phyloP scores from a whole-genome alignment of 2,888 invertebrate genomes.

The Ferdinandea cuprea region DNA sequence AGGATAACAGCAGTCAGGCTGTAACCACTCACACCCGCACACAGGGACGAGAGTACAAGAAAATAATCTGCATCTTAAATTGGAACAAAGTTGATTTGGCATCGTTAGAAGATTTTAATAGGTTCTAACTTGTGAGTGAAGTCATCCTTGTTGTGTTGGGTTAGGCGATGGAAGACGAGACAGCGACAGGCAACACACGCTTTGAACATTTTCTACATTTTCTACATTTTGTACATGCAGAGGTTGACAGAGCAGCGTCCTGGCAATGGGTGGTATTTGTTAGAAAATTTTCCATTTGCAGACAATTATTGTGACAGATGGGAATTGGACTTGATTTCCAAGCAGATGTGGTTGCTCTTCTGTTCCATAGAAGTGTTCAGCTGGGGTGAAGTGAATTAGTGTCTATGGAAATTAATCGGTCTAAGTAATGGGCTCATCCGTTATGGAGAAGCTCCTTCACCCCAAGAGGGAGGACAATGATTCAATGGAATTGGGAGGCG shows the following conservation, averaged over 20 bases:
- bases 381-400: constrained; percentile 64
- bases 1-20: constrained; percentile 24
- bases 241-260: not conserved
- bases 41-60: not conserved
- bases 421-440: constrained; percentile 64
- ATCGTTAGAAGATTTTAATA: constrained; percentile 66
- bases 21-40: constrained; percentile 2
- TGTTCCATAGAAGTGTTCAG: constrained; percentile 10
- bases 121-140: constrained; percentile 57
- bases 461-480: constrained; percentile 38
- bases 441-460: constrained; percentile 27
- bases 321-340: constrained; percentile 70
- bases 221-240: not conserved
- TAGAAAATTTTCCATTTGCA: constrained; percentile 71
- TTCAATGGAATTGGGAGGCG: too few relatives aligned
- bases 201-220: too few relatives aligned
- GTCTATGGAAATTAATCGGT: constrained; percentile 70
- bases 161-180: too few relatives aligned
- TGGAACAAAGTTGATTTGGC: constrained; percentile 70
- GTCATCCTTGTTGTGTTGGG: constrained; percentile 39
- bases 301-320: constrained; percentile 73
- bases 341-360: constrained; percentile 61
- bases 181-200: constrained; percentile 26
- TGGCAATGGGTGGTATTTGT: constrained; percentile 30
- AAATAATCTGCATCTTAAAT: constrained; percentile 71